Evolutionary conservation across 2,888 invertebrate genomes (phyloP).

Genomic region (Norana najaformis): DNA sequence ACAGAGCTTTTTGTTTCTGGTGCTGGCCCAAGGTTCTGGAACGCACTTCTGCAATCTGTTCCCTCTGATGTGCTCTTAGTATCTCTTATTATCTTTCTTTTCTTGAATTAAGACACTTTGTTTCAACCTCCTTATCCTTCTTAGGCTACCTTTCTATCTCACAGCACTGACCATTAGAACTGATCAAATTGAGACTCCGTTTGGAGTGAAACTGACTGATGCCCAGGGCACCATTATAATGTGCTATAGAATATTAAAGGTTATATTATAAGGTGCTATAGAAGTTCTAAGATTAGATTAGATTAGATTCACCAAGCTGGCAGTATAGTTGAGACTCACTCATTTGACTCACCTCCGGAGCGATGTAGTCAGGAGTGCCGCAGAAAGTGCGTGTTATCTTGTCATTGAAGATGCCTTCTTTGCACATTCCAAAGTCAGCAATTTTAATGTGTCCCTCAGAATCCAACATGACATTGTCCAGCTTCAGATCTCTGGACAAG

Average conservation of each 20-base stretch:
- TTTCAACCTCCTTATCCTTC: too few relatives aligned
- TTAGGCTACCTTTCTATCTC: too few relatives aligned
- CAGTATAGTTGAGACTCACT: background rate
- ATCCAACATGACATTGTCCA: slow-evolving; percentile 96
- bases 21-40: too few relatives aligned
- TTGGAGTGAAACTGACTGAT: background rate
- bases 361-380: slow-evolving; percentile 98
- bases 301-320: too few relatives aligned
- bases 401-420: slow-evolving; percentile 82
- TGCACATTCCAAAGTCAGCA: slow-evolving; percentile 99
- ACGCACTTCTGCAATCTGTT: too few relatives aligned
- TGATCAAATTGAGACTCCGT: background rate
- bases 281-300: too few relatives aligned
- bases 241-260: background rate
- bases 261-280: background rate
- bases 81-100: too few relatives aligned
- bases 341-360: slow-evolving; percentile 79
- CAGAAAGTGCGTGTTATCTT: slow-evolving; percentile 91
- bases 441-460: slow-evolving; percentile 95
- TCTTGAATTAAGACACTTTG: too few relatives aligned
- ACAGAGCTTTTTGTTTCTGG: too few relatives aligned
- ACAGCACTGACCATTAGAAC: background rate
- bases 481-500: slow-evolving; percentile 79
- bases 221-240: background rate
- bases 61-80: too few relatives aligned